A percentile compares a stretch with the other conserved stretches of the same genome.
Evolutionary conservation across 2,888 invertebrate genomes (phyloP).

Genomic region (Calameuta filiformis): DNA sequence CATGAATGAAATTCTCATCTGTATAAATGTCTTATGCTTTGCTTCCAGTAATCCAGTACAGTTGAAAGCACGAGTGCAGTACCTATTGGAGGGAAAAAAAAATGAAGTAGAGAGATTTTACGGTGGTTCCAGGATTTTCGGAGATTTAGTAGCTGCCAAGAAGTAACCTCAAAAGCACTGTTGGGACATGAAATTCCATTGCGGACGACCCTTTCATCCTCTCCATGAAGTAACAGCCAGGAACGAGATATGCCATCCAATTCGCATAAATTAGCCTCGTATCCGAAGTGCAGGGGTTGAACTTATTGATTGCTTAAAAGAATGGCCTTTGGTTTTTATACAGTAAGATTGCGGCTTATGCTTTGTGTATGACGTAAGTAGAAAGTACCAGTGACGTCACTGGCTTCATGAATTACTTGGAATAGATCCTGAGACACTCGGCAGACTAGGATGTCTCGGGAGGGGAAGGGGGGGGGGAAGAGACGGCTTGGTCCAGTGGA

Average conservation of each 20-base stretch:
- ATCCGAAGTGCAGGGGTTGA: background rate
- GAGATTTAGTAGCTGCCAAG: background rate
- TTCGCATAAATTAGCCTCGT: background rate
- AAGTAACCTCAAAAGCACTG: background rate
- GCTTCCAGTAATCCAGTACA: background rate
- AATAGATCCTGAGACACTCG: background rate
- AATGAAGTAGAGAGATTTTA: background rate
- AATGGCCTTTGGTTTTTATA: background rate
- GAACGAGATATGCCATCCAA: background rate
- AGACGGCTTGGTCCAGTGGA: constrained; percentile 4
- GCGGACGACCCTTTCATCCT: background rate
- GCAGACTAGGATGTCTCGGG: background rate
- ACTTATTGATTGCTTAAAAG: background rate
- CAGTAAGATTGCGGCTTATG: background rate
- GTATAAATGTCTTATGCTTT: background rate
- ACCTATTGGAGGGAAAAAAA: background rate
- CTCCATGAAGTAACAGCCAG: background rate
- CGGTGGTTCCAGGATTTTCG: background rate
- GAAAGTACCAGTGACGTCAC: background rate
- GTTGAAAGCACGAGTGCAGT: background rate
- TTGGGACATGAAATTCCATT: background rate
- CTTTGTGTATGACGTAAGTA: background rate
- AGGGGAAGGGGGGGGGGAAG: background rate
- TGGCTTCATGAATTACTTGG: background rate
- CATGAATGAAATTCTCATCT: background rate